phyloP scores from a whole-genome alignment of 30 jellyfish, hydroid and myxozoan species.

The Aurelia aurita complex sp. Pacific region DNA sequence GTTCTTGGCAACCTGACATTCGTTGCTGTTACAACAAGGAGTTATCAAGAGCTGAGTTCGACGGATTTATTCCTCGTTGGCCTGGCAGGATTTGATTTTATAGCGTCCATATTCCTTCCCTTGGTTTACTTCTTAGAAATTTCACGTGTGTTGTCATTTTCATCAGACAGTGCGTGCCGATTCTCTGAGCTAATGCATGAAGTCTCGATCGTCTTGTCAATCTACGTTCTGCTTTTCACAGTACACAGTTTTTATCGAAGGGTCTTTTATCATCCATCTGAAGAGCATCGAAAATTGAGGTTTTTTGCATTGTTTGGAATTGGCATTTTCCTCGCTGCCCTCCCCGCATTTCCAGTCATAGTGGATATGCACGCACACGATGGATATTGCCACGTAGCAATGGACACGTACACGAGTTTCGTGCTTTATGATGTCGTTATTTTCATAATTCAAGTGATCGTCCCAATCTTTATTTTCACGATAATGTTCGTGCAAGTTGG shows the following conservation, averaged over 20 bases:
- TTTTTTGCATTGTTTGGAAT: not conserved
- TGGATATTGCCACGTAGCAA: constrained; percentile 40
- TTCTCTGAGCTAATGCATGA: constrained; percentile 34
- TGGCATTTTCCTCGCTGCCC: constrained; percentile 11
- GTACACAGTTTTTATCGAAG: constrained; percentile 46
- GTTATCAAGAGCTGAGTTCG: constrained; percentile 47
- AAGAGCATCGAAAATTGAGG: constrained; percentile 17
- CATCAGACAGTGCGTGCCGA: constrained; percentile 35
- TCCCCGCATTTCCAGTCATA: constrained; percentile 24
- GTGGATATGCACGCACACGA: not conserved
- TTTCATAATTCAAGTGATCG: constrained; percentile 38
- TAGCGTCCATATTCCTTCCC: constrained; percentile 56
- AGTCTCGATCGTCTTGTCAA: constrained; percentile 22
- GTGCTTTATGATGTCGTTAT: constrained; percentile 47
- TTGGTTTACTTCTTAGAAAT: constrained; percentile 42
- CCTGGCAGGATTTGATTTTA: constrained; percentile 49
- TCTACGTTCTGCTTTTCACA: constrained; percentile 50
- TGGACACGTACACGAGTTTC: constrained; percentile 23
- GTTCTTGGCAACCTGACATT: constrained; percentile 30
- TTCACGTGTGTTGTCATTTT: not conserved
- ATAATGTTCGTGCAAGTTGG: constrained; percentile 49
- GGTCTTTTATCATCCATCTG: constrained; percentile 9
- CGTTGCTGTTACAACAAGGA: constrained; percentile 36
- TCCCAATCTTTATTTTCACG: constrained; percentile 32
- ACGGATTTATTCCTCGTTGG: constrained; percentile 46